These are phyloP conservation scores for Pantherophis guttatus DNA, from an alignment of 2,113 vertebrate genomes.

Conservation along the genomic window DNA sequence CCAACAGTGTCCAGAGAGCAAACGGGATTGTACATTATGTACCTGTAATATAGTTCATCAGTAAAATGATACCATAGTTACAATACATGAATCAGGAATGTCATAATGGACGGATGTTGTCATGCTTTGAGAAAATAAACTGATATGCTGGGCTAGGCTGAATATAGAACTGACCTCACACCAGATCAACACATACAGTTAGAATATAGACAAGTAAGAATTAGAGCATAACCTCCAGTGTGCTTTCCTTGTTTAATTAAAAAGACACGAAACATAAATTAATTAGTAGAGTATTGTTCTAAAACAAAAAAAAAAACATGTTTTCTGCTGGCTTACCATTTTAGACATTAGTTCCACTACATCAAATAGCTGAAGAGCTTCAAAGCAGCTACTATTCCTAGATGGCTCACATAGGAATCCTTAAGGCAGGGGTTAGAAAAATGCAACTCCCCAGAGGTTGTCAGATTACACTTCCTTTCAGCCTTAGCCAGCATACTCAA, in stretches of 20 bases:
- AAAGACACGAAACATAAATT: neutral
- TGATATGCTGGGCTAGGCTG: neutral
- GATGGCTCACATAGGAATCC: neutral
- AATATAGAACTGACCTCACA: constrained; percentile 18
- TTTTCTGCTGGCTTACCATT: neutral
- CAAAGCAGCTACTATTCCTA: neutral
- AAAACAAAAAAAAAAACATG: neutral
- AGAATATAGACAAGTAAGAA: neutral
- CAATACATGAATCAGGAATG: constrained; percentile 7
- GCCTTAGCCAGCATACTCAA: neutral
- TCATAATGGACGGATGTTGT: neutral
- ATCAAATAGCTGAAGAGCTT: neutral
- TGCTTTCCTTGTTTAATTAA: neutral
- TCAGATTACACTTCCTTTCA: neutral
- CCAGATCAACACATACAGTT: constrained; percentile 10
- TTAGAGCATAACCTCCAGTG: neutral
- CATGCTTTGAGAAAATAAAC: neutral
- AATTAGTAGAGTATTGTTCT: neutral
- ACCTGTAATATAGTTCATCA: neutral
- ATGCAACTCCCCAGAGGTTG: neutral
- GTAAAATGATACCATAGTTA: neutral
- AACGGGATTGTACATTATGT: neutral
- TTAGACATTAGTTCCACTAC: neutral
- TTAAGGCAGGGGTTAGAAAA: neutral
- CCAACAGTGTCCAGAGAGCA: neutral